These are phyloP conservation scores for Ruditapes philippinarum DNA, from an alignment of 1,140 invertebrate genomes.

Conservation along the genomic window DNA sequence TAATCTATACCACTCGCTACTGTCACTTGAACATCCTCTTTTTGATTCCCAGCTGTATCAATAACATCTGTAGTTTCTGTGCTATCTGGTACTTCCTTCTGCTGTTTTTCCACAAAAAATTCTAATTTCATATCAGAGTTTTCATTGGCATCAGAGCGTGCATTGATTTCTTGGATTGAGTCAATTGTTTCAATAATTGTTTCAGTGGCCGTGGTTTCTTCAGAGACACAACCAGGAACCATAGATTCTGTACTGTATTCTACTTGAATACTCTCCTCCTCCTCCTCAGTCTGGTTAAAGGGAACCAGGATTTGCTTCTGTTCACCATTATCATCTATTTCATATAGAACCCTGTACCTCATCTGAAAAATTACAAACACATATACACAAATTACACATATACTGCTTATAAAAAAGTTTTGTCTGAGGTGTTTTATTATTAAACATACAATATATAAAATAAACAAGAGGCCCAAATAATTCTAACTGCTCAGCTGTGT, in stretches of 20 bases:
- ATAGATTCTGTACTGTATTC: slow-evolving; percentile 72
- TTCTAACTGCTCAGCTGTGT: too few species aligned
- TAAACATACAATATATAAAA: too few species aligned
- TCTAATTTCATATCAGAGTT: not conserved
- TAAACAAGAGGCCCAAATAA: too few species aligned
- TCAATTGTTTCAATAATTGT: not conserved
- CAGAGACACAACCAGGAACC: slow-evolving; percentile 72
- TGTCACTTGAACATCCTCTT: not conserved
- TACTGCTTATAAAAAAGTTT: too few species aligned
- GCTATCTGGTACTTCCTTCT: too few species aligned
- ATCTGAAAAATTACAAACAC: slow-evolving; percentile 10
- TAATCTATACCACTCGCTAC: slow-evolving; percentile 69
- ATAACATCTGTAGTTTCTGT: not conserved
- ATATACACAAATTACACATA: too few species aligned
- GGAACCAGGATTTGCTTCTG: slow-evolving; percentile 59
- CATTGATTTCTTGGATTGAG: not conserved
- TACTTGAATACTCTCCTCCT: slow-evolving; percentile 36
- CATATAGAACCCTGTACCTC: slow-evolving; percentile 44
- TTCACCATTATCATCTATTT: slow-evolving; percentile 54
- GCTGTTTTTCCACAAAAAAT: not conserved
- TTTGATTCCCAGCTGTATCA: not conserved
- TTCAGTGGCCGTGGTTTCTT: slow-evolving; percentile 40
- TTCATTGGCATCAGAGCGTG: not conserved
- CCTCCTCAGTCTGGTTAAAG: slow-evolving; percentile 26
- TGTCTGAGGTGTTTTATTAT: too few species aligned